Percentiles rank a stretch among this genome's conserved stretches.
These are phyloP conservation scores for Reinhardtius hippoglossoides DNA, from an alignment of 2,113 vertebrate species.

Conservation along the genomic window DNA sequence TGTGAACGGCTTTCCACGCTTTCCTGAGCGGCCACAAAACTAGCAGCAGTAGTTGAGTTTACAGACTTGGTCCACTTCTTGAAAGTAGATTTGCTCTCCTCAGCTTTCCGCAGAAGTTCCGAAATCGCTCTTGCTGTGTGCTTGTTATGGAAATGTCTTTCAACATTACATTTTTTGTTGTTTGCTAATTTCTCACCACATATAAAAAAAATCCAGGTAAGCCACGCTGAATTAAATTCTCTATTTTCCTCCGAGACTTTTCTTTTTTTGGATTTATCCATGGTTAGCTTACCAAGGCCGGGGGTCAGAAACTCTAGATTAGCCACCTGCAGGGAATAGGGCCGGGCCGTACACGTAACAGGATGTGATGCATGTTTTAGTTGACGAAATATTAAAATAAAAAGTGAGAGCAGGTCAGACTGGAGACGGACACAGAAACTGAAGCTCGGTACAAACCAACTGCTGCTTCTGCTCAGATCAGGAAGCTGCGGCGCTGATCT, in stretches of 20 bases:
- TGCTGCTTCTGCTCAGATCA: no score
- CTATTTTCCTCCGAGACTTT: neutral
- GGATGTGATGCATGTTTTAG: neutral
- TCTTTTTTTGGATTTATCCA: constrained; percentile 1
- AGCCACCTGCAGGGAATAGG: no score
- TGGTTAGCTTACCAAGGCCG: neutral
- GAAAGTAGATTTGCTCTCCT: neutral
- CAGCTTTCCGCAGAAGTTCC: neutral
- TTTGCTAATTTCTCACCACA: constrained; percentile 15
- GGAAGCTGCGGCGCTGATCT: no score
- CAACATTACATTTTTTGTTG: neutral
- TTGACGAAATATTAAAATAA: no score
- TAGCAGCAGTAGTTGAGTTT: constrained; percentile 16
- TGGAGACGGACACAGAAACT: no score
- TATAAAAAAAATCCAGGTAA: neutral
- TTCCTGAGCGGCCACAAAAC: constrained; percentile 22
- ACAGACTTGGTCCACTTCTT: constrained; percentile 22
- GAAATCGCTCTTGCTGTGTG: neutral
- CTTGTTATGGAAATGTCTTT: constrained; percentile 7
- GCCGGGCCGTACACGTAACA: no score
- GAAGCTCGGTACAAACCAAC: no score
- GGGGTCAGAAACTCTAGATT: neutral
- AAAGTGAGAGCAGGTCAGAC: no score
- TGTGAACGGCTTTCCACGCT: constrained; percentile 8
- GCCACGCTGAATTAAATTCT: neutral